Evolutionary conservation across 1,140 invertebrate genomes (phyloP), one percentile per base, ranked within the genome.

Genomic region (Drosophila mojavensis): DNA sequence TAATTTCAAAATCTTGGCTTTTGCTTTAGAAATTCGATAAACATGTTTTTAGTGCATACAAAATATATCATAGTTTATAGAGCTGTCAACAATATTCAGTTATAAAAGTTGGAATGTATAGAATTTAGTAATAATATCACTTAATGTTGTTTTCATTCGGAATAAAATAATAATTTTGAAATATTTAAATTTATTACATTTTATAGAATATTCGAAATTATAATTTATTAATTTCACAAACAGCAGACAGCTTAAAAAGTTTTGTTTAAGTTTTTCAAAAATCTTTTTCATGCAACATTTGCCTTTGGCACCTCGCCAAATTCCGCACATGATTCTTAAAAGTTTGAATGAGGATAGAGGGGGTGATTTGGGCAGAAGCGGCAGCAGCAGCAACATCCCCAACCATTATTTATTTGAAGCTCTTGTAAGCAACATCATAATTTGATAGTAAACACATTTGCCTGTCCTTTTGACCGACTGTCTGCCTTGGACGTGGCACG

Each of bases 371-470:
- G 20, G 17, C 17, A 17, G 9, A 17, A 15, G 13, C 15, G 33
- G 26, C 33, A 33, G n/a, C 50, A 13, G 5, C 66, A 53, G 24
- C 5, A 39, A 39, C 41, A 56, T 5, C 17, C 13, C n/a, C 24
- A 17, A 17, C 10, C 33, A 60, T 59, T 10, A 63, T 70, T 64
- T 54, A 43, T 47, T 17, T 33, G n/a, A 56, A 36, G 33, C 43
- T 55, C 41, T 60, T 59, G 60, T 63, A 63, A 67, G 81, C 28
- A 71, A 86, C 75, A 86, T 79, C 79, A 88, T 88, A 86, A 88
- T 86, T 86, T 65, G 72, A 88, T 77, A 77, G 76, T 78, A 79
- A 86, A 88, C 79, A 88, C 64, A 82, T 79, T 88, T 88, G 54
- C 56, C 59, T 39, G 54, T 69, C 69, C 70, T 69, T 67, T 60